These are phyloP conservation scores for Acronicta psi DNA, from an alignment of 2,888 invertebrate species.

Conservation along the genomic window DNA sequence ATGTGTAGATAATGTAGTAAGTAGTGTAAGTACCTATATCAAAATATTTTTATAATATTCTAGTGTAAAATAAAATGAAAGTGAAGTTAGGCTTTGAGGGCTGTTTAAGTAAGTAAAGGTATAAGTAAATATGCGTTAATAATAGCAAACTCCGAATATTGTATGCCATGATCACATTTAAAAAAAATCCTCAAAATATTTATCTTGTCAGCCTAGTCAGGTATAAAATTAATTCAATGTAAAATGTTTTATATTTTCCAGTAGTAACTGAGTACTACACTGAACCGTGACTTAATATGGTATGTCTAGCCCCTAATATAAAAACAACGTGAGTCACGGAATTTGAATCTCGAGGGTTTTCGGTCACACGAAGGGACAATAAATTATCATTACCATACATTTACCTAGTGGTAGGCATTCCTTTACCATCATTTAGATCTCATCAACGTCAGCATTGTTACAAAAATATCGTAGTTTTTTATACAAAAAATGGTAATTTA, in stretches of 20 bases:
- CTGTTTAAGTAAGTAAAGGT: neutral
- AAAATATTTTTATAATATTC: neutral
- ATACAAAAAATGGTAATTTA: slow-evolving; percentile 42
- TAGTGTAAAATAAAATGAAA: neutral
- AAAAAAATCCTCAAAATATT: neutral
- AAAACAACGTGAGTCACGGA: slow-evolving; percentile 38
- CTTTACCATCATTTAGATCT: slow-evolving; percentile 47
- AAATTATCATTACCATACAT: slow-evolving; percentile 41
- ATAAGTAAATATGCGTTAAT: neutral
- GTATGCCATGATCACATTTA: neutral
- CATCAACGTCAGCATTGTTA: slow-evolving; percentile 39
- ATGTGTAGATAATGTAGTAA: no score
- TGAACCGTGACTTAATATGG: slow-evolving; percentile 28
- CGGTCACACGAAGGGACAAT: slow-evolving; percentile 39
- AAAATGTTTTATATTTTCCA: neutral
- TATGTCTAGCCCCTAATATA: slow-evolving; percentile 33
- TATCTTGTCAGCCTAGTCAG: neutral
- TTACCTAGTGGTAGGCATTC: slow-evolving; percentile 29
- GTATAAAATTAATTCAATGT: neutral
- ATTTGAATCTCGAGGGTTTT: slow-evolving; percentile 46
- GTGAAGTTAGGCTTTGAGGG: no score
- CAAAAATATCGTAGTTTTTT: slow-evolving; percentile 37
- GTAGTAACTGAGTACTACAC: no score
- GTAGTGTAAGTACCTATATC: no score
- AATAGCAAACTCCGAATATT: neutral